phyloP scores from a whole-genome alignment of 1,140 invertebrate genomes.

The Chelonus insularis region DNA sequence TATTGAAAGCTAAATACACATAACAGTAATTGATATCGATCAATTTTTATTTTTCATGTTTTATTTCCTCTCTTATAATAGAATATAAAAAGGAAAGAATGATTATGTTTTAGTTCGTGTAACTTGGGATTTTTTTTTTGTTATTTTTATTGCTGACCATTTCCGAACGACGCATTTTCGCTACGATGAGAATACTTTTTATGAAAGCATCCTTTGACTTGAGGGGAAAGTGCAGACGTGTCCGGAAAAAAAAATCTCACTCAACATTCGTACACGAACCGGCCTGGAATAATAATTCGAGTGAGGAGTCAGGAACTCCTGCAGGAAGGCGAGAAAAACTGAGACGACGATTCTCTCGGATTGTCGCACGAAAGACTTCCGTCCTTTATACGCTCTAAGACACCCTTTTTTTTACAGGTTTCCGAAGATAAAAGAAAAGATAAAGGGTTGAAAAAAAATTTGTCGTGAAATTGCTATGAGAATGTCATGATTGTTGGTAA shows the following conservation, averaged over 20 bases:
- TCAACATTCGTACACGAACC: constrained; percentile 10
- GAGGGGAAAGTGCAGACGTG: constrained; percentile 18
- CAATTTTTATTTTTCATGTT: too few relatives aligned
- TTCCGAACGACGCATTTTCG: background rate
- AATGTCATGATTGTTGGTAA: too few relatives aligned
- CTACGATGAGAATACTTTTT: constrained; percentile 1
- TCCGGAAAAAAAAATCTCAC: constrained; percentile 16
- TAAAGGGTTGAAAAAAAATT: background rate
- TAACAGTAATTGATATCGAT: background rate
- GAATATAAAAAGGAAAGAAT: too few relatives aligned
- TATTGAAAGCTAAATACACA: constrained; percentile 27
- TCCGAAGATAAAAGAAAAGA: background rate
- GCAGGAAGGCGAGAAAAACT: background rate
- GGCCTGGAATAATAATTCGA: constrained; percentile 21
- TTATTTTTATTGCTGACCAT: constrained; percentile 8
- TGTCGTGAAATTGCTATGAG: too few relatives aligned
- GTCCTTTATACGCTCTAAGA: constrained; percentile 1
- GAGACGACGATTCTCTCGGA: constrained; percentile 8
- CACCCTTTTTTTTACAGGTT: background rate
- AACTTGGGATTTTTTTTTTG: constrained; percentile 1
- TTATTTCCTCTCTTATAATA: too few relatives aligned
- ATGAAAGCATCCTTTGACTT: background rate
- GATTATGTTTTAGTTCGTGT: background rate
- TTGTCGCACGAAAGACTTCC: background rate
- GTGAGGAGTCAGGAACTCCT: background rate